phyloP scores from a whole-genome alignment of 2,797 vertebrate species.

The Adrianichthys oophorus region DNA sequence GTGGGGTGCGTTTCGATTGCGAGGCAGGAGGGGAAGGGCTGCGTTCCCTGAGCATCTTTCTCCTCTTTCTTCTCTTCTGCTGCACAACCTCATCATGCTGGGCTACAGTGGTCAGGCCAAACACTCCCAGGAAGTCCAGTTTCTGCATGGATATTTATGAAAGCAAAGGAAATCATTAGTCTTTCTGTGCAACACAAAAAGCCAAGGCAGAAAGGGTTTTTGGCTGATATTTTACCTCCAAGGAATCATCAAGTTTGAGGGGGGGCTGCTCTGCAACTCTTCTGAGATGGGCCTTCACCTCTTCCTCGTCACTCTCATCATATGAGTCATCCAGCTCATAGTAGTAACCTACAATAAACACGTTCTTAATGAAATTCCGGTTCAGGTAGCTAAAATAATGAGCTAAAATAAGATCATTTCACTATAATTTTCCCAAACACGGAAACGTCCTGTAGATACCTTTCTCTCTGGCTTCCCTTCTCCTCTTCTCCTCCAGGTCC shows the following conservation, averaged over 20 bases:
- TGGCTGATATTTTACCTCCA: conserved; percentile 80
- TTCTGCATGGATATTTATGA: conserved; percentile 77
- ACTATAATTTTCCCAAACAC: background rate
- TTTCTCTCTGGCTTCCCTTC: conserved; percentile 92
- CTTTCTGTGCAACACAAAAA: conserved; percentile 3
- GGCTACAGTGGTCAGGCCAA: conserved; percentile 89
- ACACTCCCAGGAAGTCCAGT: conserved; percentile 90
- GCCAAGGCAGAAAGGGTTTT: background rate
- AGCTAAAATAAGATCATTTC: conserved; percentile 2
- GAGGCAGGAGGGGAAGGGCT: conserved; percentile 87
- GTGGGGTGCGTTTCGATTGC: conserved; percentile 88
- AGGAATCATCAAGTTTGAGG: conserved; percentile 92
- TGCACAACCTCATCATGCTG: conserved; percentile 88
- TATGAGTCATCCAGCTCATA: conserved; percentile 98
- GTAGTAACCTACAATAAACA: conserved; percentile 86
- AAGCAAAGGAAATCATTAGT: background rate
- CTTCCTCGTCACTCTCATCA: conserved; percentile 96
- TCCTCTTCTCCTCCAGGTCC: conserved; percentile 91
- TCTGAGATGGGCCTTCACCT: conserved; percentile 93
- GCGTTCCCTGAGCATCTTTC: conserved; percentile 91
- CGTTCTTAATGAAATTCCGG: conserved; percentile 14
- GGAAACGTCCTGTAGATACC: conserved; percentile 65
- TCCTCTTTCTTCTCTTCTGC: conserved; percentile 91
- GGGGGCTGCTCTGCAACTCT: conserved; percentile 93
- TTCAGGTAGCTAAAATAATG: conserved; percentile 5